Evolutionary conservation across 2,888 invertebrate genomes (phyloP), one percentile per base, ranked within the genome.

Genomic region (Drosophila macrothrix): DNA sequence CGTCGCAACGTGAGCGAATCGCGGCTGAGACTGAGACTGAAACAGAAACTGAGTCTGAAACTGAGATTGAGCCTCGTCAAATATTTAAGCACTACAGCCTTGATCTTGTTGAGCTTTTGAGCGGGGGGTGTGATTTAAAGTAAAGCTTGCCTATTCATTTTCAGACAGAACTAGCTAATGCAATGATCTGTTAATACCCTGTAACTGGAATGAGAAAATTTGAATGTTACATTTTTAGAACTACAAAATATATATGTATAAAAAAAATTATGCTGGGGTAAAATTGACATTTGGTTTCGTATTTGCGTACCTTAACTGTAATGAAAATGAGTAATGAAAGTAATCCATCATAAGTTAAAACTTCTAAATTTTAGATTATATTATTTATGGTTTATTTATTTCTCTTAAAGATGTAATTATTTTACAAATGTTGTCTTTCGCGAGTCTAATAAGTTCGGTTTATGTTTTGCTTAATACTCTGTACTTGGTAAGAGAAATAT

Each of bases 81-180:
- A 56, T 67, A 67, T 67, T 62, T 52, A 52, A 35, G 43, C 63
- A 59, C 14, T 59, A 31, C 68, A 73, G 68, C 78, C 83, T 83
- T 85, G 85, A 84, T 84, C 83, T 84, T 83, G 83, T 78, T 71
- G 76, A 78, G 85, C 83, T 85, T 82, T 83, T 53, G 66, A 64
- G 59, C 65, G 62, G 62, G 59, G 67, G 62, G 62, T 72, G 77
- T 52, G 70, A 43, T 67, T 43, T 37, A 35, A 53, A 46, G 54
- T 39, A 61, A 69, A 79, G 77, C 79, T 77, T 69, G 25, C 16
- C 25, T 46, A 43, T 63, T 63, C 0, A 33, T 28, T 50, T 41
- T 39, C 12, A 28, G 7, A 29, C 14, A 41, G 16, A 37, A n/a
- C n/a, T 19, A 16, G 6, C 14, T 2, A 22, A 14, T 19, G 53